Evolutionary conservation across 2,888 invertebrate genomes (phyloP), one percentile per base, ranked within the genome.

Genomic region (Caenorhabditis afra): DNA sequence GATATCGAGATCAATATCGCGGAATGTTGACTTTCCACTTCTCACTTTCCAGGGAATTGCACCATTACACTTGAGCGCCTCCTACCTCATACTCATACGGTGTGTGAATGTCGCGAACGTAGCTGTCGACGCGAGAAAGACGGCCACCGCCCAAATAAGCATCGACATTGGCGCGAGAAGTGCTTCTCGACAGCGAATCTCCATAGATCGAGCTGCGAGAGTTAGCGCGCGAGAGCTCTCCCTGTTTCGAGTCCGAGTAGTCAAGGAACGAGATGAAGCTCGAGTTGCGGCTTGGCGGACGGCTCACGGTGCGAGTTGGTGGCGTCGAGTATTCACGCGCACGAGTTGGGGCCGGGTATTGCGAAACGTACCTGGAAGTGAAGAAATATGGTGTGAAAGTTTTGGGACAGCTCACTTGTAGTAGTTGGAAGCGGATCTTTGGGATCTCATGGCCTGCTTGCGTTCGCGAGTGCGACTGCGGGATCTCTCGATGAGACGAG

Each of bases 401-500:
- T 39, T 64, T 1, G 4, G 37, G 4, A 35, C 20, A 35, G 41
- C 12, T 35, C 50, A 86, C 83, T 83, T 81, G 77, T 83, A 84
- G 81, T 89, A 90, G 81, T 89, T 87, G 50, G 85, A 85, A 35
- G 89, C 84, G 0, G 87, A 87, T 50, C 89, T 79, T 67, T 87
- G 88, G 8, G 86, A 85, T 57, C 89, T 85, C 84, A 90, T 80
- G 20, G 89, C 89, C 55, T 85, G 85, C 23, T 84, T 83, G 58
- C 90, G 89, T 86, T 90, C 89, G 74, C 90, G 89, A 59, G 90
- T 88, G 39, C 90, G 87, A 50, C 87, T 86, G 67, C 90, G 87
- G 11, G 87, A 87, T 57, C 90, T 87, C 74, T 90, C 89, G 44
- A 90, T 82, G 73, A 90, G 79, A 7, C 90, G 84, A 50, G 82